Evolutionary conservation across 2,888 invertebrate species (phyloP).

Genomic region (Cryptus viduatorius): DNA sequence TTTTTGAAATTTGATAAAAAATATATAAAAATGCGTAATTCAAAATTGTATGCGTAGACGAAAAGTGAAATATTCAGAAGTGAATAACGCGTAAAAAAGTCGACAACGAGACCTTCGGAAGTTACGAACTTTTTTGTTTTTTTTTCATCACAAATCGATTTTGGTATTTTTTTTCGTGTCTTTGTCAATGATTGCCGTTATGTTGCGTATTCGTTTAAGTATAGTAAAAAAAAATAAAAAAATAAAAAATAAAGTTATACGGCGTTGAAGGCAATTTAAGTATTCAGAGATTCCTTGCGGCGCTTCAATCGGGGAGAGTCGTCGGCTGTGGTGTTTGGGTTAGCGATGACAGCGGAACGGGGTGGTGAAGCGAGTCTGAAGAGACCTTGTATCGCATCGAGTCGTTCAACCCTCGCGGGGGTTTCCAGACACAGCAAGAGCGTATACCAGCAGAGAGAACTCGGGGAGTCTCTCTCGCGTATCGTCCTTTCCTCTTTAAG

Average conservation of each 20-base stretch:
- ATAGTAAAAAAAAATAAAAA: not conserved
- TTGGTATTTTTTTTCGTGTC: too few species aligned
- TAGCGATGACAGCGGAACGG: conserved; percentile 28
- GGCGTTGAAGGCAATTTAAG: not conserved
- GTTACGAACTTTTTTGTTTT: too few species aligned
- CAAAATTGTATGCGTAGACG: too few species aligned
- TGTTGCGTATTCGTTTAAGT: not conserved
- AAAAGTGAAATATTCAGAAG: too few species aligned
- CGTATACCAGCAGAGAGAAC: conserved; percentile 20
- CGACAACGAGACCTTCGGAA: too few species aligned
- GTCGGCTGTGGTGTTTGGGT: conserved; percentile 56
- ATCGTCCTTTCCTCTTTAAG: conserved; percentile 76
- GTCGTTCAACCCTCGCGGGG: conserved; percentile 61
- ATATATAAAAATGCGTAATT: too few species aligned
- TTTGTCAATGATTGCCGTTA: too few species aligned
- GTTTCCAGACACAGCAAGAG: conserved; percentile 3
- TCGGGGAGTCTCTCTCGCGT: conserved; percentile 21
- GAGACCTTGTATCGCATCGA: conserved; percentile 63
- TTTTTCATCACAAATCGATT: too few species aligned
- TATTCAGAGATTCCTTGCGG: conserved; percentile 22
- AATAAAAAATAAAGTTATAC: not conserved
- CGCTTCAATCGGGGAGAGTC: conserved; percentile 34
- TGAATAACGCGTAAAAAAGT: too few species aligned
- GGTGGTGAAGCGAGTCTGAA: conserved; percentile 25
- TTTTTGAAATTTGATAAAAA: too few species aligned